Evolutionary conservation across 2,113 vertebrate genomes (phyloP), one percentile per base, ranked within the genome.

Genomic region (Poicephalus gulielmi): DNA sequence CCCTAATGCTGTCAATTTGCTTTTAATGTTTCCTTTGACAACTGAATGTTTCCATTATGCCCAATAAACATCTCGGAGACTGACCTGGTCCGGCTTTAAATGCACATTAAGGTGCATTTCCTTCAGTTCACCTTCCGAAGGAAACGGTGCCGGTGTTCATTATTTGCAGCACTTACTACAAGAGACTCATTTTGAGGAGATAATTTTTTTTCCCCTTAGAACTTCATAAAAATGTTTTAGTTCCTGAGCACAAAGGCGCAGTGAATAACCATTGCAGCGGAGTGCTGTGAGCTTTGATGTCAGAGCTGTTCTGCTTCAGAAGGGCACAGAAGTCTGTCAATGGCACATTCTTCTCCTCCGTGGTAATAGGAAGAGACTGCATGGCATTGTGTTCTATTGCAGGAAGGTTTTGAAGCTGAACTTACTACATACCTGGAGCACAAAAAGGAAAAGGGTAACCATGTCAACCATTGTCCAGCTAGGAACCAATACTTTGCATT

Each of bases 121-220:
- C 92, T 84, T 68, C 25, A 4, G 35, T 69, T 86, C 92, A 66
- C 93, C 93, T 89, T 95, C 92, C 17, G 4, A 43, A 44, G 92
- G 88, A 68, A 92, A 27, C 53, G 6, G 35, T 39, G 79, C 93
- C 60, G 90, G 89, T 86, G 86, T 67, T 92, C 94, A 4, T 84
- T 92, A 90, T 83, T 90, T 79, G 80, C 91, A 81, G 91, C 88
- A 33, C 91, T 96, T 63, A 43, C 83, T 90, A 79, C 75, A 67
- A 67, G 76, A 92, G 59, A 22, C 89, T 94, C 95, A 39, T 92
- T 90, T 88, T 63, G 83, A 70, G 79, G 68, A 95, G 91, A 80
- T 91, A 49, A 80, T 93, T 92, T 86, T 83, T 79, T 46, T 25
- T 18, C 74, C 59, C 53, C n/a, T 92, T 74, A 90, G 80, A 94